Conservation (phyloP, 2,888 invertebrate genomes). For the Pollenia labialis region DNA sequence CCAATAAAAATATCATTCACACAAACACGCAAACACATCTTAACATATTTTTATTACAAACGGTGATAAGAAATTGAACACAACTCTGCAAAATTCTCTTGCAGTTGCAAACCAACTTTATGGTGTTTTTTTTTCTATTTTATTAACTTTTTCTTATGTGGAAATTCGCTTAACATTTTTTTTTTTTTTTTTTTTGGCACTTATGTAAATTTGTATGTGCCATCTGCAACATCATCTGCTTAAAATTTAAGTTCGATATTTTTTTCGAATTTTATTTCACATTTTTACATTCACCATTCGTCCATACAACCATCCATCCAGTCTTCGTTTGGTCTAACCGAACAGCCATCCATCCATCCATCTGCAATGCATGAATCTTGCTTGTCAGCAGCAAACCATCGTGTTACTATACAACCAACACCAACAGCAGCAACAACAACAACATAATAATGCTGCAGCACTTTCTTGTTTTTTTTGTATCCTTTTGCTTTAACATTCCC, state of each 20-base stretch:
- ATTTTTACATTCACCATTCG: constrained; percentile 24
- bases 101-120: constrained; percentile 33
- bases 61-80: constrained; percentile 1
- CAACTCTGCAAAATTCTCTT: constrained; percentile 19
- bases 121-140: neutral
- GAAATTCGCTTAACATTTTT: constrained; percentile 16
- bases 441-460: neutral
- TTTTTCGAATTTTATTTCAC: neutral
- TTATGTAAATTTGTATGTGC: constrained; percentile 38
- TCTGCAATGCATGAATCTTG: constrained; percentile 62
- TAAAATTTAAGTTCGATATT: constrained; percentile 45
- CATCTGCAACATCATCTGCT: constrained; percentile 65
- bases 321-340: constrained; percentile 35
- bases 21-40: constrained; percentile 8
- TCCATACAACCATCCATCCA: constrained; percentile 24
- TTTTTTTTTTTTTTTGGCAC: neutral
- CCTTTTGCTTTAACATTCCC: constrained; percentile 37
- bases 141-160: constrained; percentile 4
- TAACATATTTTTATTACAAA: constrained; percentile 7
- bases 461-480: constrained; percentile 26
- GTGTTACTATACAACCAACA: constrained; percentile 30
- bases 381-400: constrained; percentile 50
- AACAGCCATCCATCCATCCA: constrained; percentile 36
- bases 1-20: constrained; percentile 12
- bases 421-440: constrained; percentile 21